These are phyloP conservation scores for Cydia strobilella DNA, from an alignment of 1,140 invertebrate genomes.

Conservation along the genomic window DNA sequence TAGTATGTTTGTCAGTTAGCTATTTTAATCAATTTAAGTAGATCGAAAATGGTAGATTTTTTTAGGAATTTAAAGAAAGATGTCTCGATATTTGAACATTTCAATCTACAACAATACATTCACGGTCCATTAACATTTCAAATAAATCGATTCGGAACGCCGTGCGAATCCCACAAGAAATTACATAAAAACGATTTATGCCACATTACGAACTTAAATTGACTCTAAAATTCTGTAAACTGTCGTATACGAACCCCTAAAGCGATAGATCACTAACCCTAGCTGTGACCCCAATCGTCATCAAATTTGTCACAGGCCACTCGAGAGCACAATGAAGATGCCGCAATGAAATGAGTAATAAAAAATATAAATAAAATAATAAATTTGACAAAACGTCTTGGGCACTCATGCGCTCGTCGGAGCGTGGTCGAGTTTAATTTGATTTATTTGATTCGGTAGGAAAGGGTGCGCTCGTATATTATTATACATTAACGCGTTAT, in stretches of 20 bases:
- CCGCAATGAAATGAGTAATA: conserved; percentile 65
- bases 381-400: conserved; percentile 80
- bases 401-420: conserved; percentile 68
- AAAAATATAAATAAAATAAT: conserved; percentile 79
- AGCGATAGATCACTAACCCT: conserved; percentile 63
- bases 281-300: conserved; percentile 71
- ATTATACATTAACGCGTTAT: conserved; percentile 54
- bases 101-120: conserved; percentile 42
- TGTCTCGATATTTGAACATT: conserved; percentile 10
- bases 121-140: conserved; percentile 55
- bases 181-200: conserved; percentile 56
- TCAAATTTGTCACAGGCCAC: conserved; percentile 79
- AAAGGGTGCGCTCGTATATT: conserved; percentile 70
- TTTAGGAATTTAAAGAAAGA: not conserved
- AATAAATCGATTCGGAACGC: conserved; percentile 49
- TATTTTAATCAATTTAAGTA: not conserved
- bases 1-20: not conserved
- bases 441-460: conserved; percentile 73
- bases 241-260: conserved; percentile 60
- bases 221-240: conserved; percentile 71
- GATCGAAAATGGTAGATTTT: not conserved
- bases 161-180: conserved; percentile 52
- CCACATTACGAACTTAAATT: conserved; percentile 66
- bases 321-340: conserved; percentile 68
- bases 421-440: conserved; percentile 75